phyloP scores from a whole-genome alignment of 2,888 invertebrate species.

The Clitarchus hookeri region DNA sequence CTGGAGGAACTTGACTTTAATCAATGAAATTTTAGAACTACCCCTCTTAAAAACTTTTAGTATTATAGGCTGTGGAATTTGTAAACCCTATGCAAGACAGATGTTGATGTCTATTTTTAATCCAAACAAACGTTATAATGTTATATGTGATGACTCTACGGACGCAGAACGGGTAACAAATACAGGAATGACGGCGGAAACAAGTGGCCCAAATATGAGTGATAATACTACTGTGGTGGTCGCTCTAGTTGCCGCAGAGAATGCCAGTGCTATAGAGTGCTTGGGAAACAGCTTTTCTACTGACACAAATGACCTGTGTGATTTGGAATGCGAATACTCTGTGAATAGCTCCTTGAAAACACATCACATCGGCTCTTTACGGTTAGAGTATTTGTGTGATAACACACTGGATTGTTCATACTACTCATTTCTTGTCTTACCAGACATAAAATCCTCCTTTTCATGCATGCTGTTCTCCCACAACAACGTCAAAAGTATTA shows the following conservation, averaged over 20 bases:
- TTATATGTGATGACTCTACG: background rate
- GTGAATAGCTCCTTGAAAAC: background rate
- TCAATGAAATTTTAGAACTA: background rate
- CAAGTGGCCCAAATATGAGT: background rate
- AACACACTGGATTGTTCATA: background rate
- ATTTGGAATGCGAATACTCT: background rate
- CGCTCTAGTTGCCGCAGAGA: background rate
- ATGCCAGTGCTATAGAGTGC: background rate
- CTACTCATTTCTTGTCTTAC: background rate
- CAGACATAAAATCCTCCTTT: background rate
- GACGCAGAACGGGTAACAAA: background rate
- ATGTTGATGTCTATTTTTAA: background rate
- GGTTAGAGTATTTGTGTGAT: background rate
- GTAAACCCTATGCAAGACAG: background rate
- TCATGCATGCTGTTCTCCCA: background rate
- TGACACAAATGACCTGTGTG: background rate
- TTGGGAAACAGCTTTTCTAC: background rate
- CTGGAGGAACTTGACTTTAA: background rate
- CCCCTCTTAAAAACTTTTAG: background rate
- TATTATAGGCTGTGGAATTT: background rate
- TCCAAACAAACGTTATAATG: background rate
- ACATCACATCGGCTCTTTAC: background rate
- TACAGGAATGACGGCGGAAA: background rate
- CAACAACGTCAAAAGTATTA: background rate
- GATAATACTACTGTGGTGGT: background rate